Evolutionary conservation across 2,797 vertebrate genomes (phyloP).

Genomic region (Ara ararauna): DNA sequence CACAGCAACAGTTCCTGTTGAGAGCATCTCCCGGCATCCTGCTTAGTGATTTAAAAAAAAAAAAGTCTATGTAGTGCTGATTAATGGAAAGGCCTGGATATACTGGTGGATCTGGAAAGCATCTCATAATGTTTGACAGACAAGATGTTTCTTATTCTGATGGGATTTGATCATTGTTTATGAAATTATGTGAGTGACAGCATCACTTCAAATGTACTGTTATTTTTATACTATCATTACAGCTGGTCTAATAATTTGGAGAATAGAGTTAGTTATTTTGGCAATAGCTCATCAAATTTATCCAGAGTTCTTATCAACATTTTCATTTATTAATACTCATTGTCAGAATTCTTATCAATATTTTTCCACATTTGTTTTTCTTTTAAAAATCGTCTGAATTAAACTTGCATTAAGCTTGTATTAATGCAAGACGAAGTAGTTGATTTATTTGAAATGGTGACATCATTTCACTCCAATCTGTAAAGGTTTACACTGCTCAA

Average conservation of each 20-base stretch:
- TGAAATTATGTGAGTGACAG: slow-evolving; percentile 43
- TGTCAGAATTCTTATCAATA: slow-evolving; percentile 31
- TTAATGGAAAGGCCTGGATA: slow-evolving; percentile 45
- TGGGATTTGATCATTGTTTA: slow-evolving; percentile 65
- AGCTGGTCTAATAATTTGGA: slow-evolving; percentile 54
- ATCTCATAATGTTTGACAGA: slow-evolving; percentile 70
- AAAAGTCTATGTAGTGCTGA: slow-evolving; percentile 58
- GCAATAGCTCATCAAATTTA: slow-evolving; percentile 27
- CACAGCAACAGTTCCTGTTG: slow-evolving; percentile 23
- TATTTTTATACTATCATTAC: slow-evolving; percentile 36
- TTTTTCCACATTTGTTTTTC: slow-evolving; percentile 34
- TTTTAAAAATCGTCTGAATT: not conserved
- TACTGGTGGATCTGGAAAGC: slow-evolving; percentile 66
- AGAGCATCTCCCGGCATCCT: not conserved
- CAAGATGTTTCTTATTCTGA: slow-evolving; percentile 61
- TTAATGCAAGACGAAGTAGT: not conserved
- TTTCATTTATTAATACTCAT: slow-evolving; percentile 53
- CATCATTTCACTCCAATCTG: not conserved
- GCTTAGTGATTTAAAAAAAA: slow-evolving; percentile 49
- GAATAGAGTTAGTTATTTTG: slow-evolving; percentile 52
- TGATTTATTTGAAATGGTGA: slow-evolving; percentile 24
- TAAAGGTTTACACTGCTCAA: not conserved
- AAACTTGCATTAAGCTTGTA: not conserved
- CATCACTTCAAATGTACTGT: slow-evolving; percentile 9
- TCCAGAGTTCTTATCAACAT: slow-evolving; percentile 40